Percentiles rank a stretch among this genome's conserved stretches.
phyloP scores from a whole-genome alignment of 2,113 vertebrate species.

The Marcusenius ussheri region DNA sequence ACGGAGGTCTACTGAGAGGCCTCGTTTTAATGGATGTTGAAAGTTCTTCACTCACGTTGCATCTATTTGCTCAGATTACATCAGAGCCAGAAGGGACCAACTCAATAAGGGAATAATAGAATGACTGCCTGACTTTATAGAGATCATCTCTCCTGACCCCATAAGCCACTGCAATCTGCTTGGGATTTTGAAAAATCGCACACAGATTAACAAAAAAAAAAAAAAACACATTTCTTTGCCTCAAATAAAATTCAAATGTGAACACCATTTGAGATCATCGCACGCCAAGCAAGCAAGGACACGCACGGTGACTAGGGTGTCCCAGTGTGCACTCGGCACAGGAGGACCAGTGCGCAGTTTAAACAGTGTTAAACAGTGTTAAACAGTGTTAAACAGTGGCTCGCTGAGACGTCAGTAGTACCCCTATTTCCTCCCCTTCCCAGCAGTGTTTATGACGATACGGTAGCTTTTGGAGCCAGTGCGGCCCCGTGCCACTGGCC shows the following conservation, averaged over 20 bases:
- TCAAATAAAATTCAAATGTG: neutral
- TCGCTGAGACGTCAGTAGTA: neutral
- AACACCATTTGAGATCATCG: neutral
- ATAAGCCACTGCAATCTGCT: neutral
- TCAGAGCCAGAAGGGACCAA: neutral
- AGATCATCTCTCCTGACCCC: neutral
- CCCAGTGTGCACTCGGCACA: neutral
- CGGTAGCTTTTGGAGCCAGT: neutral
- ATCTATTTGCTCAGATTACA: neutral
- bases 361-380: neutral
- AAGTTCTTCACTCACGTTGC: neutral
- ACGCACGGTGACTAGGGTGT: neutral
- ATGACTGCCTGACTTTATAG: neutral
- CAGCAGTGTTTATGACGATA: neutral
- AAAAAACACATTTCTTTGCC: neutral
- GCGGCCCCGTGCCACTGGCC: neutral
- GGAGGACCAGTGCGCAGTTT: neutral
- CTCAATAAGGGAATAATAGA: neutral
- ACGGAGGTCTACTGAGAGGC: neutral
- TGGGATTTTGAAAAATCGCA: neutral
- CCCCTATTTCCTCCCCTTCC: neutral
- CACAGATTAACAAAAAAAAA: neutral
- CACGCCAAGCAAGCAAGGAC: neutral
- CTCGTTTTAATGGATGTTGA: neutral
- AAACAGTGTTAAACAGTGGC: neutral